Percentiles rank a stretch among this genome's conserved stretches.
Conservation (phyloP, 2,113 vertebrate species). For the Piaya cayana region DNA sequence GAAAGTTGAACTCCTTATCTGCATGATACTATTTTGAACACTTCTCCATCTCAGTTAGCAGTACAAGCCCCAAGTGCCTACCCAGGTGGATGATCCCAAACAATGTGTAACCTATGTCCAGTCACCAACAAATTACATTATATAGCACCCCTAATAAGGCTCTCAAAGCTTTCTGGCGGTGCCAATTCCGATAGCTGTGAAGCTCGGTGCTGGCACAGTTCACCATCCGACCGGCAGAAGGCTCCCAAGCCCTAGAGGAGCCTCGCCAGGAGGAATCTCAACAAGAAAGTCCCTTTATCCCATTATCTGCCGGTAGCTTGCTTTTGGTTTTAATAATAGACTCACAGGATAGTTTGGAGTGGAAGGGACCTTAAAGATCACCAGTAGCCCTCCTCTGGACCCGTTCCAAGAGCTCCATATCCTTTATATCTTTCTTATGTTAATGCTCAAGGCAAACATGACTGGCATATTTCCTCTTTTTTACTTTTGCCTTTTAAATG, state of each 20-base stretch:
- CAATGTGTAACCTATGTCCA: neutral
- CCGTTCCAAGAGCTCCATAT: too few species aligned
- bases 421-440: too few species aligned
- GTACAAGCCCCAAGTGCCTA: neutral
- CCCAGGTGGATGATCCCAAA: neutral
- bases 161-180: neutral
- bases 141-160: too few species aligned
- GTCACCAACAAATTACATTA: neutral
- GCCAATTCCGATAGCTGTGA: rapidly evolving
- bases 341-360: too few species aligned
- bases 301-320: neutral
- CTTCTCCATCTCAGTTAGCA: neutral
- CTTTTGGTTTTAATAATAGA: neutral
- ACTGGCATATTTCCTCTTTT: neutral
- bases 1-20: neutral
- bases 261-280: rapidly evolving
- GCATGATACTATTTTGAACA: neutral
- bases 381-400: too few species aligned
- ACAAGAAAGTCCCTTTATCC: rapidly evolving
- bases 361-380: too few species aligned
- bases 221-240: neutral
- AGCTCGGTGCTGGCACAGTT: neutral
- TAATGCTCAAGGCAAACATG: neutral
- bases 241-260: neutral
- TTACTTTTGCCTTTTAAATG: neutral